Conservation (phyloP, 2,888 invertebrate species). For the Caenorhabditis sinica region DNA sequence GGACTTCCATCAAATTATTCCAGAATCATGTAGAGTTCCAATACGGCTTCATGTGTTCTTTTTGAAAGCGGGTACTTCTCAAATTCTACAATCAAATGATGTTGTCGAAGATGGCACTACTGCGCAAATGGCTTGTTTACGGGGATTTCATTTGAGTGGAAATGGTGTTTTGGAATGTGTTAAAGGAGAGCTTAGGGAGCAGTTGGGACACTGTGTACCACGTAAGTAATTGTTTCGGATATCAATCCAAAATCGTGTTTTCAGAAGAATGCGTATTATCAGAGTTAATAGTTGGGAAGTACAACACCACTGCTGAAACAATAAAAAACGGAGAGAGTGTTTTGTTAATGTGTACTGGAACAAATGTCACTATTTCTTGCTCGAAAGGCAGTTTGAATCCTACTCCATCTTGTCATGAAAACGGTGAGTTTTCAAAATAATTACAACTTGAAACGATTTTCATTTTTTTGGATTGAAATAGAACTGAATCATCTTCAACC, state of each 20-base stretch:
- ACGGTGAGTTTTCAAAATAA: constrained; percentile 47
- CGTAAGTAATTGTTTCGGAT: constrained; percentile 56
- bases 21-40: constrained; percentile 80
- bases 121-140: constrained; percentile 74
- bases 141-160: constrained; percentile 73
- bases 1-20: constrained; percentile 1
- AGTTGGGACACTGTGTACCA: constrained; percentile 78
- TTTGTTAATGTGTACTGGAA: constrained; percentile 60
- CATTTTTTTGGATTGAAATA: too few relatives aligned
- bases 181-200: constrained; percentile 71
- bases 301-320: constrained; percentile 57
- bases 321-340: constrained; percentile 68
- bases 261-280: constrained; percentile 71
- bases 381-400: constrained; percentile 68
- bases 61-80: constrained; percentile 72
- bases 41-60: constrained; percentile 81
- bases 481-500: too few relatives aligned
- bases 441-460: not conserved
- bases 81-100: constrained; percentile 81
- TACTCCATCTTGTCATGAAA: constrained; percentile 69
- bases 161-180: constrained; percentile 76
- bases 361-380: constrained; percentile 69
- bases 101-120: constrained; percentile 75
- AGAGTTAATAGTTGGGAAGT: constrained; percentile 65
- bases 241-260: not conserved